A percentile compares a stretch with the other conserved stretches of the same genome.
Conservation (phyloP, 2,888 invertebrate genomes). For the Agrotis exclamationis region DNA sequence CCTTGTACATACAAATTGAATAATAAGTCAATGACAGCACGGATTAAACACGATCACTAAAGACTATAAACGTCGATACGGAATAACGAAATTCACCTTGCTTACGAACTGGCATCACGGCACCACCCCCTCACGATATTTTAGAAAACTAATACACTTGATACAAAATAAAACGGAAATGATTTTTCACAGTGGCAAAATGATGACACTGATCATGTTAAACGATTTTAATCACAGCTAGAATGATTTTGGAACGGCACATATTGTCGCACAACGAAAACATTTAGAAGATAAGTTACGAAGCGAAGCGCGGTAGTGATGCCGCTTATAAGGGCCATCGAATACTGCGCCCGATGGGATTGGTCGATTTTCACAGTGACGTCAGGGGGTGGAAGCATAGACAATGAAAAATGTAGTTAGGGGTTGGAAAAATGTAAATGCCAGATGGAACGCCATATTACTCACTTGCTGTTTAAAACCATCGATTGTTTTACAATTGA, state of each 20-base stretch:
- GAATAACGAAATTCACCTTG: conserved; percentile 91
- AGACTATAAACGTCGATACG: conserved; percentile 59
- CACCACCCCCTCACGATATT: conserved; percentile 89
- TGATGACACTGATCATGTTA: conserved; percentile 81
- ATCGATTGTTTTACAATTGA: background rate
- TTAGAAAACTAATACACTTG: conserved; percentile 82
- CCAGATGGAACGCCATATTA: conserved; percentile 38
- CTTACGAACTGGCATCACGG: conserved; percentile 94
- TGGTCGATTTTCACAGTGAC: conserved; percentile 92
- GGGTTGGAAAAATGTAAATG: conserved; percentile 76
- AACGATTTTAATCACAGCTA: conserved; percentile 82
- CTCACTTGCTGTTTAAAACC: background rate
- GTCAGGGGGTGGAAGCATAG: conserved; percentile 91
- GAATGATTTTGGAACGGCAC: conserved; percentile 81
- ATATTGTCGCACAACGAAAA: conserved; percentile 86
- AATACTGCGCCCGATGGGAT: conserved; percentile 90
- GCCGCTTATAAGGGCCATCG: conserved; percentile 84
- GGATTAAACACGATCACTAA: conserved; percentile 51
- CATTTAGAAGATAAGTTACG: conserved; percentile 84
- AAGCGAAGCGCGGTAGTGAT: conserved; percentile 83
- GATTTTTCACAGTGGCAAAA: conserved; percentile 79
- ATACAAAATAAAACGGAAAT: conserved; percentile 81
- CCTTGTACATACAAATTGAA: conserved; percentile 68
- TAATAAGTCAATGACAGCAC: conserved; percentile 65
- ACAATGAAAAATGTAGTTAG: conserved; percentile 80